These are phyloP conservation scores for Rousettus madagascariensis DNA, from an alignment of 2,797 vertebrate genomes.

Conservation along the genomic window DNA sequence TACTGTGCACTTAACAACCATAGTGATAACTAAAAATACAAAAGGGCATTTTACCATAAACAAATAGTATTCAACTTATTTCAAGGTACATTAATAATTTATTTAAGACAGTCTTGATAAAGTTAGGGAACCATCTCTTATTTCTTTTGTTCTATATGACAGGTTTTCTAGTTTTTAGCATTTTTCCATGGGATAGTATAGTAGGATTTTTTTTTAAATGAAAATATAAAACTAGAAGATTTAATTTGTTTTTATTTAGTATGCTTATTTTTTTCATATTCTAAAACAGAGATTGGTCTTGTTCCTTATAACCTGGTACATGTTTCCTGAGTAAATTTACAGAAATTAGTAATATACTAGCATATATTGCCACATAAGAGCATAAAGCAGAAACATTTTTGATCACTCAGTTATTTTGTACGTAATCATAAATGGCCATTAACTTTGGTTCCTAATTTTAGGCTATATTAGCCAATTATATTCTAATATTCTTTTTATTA, in stretches of 20 bases:
- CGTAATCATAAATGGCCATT: not conserved
- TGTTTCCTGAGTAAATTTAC: not conserved
- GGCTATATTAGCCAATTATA: not conserved
- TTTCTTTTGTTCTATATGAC: not conserved
- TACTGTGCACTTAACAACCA: not conserved
- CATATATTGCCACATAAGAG: not conserved
- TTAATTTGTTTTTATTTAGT: not conserved
- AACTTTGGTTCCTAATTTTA: not conserved
- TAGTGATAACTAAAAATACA: not conserved
- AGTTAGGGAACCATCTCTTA: not conserved
- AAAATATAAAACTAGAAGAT: not conserved
- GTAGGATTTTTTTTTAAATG: not conserved
- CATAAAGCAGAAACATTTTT: not conserved
- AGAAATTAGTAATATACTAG: not conserved
- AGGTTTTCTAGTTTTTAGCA: not conserved
- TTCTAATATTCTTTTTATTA: not conserved
- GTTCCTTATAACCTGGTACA: not conserved
- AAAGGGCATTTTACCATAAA: conserved; percentile 9
- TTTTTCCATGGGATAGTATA: not conserved
- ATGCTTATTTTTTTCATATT: not conserved
- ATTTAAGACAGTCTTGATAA: conserved; percentile 9
- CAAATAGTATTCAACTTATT: not conserved
- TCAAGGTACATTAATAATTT: conserved; percentile 22
- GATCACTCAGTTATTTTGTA: not conserved
- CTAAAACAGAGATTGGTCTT: not conserved